Evolutionary conservation across 2,797 vertebrate genomes (phyloP), one percentile per base, ranked within the genome.

Genomic region (Brachyalestes nurse): DNA sequence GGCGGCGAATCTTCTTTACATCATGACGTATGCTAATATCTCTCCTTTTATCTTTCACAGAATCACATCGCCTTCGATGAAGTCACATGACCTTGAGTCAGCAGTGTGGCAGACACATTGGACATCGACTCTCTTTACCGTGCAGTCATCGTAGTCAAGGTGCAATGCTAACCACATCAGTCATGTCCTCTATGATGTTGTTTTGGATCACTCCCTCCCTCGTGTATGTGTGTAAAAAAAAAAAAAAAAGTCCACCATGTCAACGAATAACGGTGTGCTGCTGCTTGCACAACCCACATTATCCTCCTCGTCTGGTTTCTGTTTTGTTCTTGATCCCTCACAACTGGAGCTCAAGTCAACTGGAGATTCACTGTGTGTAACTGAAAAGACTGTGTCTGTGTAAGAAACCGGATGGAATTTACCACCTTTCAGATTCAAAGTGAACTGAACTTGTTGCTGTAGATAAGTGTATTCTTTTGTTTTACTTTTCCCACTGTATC

Each of bases 1-100:
- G 28, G 7, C n/a, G 25, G 40, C 4, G 5, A 14, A 17, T 69
- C 34, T 14, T 73, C 16, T 34, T 47, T 2, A 42, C 58, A 13
- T 58, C 42, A 51, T 64, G 5, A 34, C 1, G 7, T 60, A 34
- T 61, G 65, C 64, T 80, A 42, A 67, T 72, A 0, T 81, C 40
- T 47, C n/a, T 78, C 51, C 42, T 83, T 91, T 85, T 88, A 57
- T 90, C 79, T 89, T 5, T 21, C 16, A 5, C 91, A 99, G 98
- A 99, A 99, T 95, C 97, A 98, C 95, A 96, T 99, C 96, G 92
- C 96, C 95, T 99, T 99, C 91, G 96, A 97, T 86, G 98, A 99
- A 94, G 96, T 99, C 96, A 99, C 98, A 99, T 99, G 98, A 99
- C 95, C 93, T 94, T 92, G 97, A 97, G n/a, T 95, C 93, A 57